Evolutionary conservation across 2,113 vertebrate species (phyloP), one percentile per base, ranked within the genome.

Genomic region (Apus apus): DNA sequence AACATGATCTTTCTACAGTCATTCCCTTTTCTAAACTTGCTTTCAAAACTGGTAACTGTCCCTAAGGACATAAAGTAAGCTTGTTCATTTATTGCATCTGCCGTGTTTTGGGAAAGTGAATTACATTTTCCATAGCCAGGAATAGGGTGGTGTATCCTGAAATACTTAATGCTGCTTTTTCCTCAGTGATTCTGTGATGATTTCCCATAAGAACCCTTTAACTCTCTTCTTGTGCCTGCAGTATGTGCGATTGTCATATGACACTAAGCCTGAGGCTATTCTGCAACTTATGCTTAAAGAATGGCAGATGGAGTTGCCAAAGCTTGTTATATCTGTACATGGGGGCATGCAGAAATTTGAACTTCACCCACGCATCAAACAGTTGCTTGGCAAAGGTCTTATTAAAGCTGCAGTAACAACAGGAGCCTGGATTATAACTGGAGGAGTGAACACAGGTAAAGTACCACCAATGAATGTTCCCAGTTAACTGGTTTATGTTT

Each of bases 271-370:
- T n/a, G 99, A 99, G 97, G 98, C 98, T 95, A 98, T 99, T 97
- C 98, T 99, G 79, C 98, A 99, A 94, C 98, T 99, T 92, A 98
- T 99, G 98, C 98, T 99, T 92, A 99, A 99, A 97, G 99, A 99
- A 96, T 99, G 99, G 99, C 99, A 99, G 90, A 99, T 99, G 99
- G 99, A 99, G 96, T 98, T 99, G 96, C 99, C 99, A 25, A 99
- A 99, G 97, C 99, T 99, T 91, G 98, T 99, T 91, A 99, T 99
- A 97, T 99, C 99, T 90, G 99, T 99, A 90, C 99, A 99, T 30
- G 99, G 99, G 65, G 99, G 99, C 83, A 98, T 99, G 98, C 99
- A 99, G 96, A 99, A 99, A 97, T 99, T 99, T 96, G 99, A 99
- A 65, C 98, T 99, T 87, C 99, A 99, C 95, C 99, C 99, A 51